A percentile compares a stretch with the other conserved stretches of the same genome.
These are phyloP conservation scores for Eupithecia tripunctaria DNA, from an alignment of 2,888 invertebrate genomes.

Conservation along the genomic window DNA sequence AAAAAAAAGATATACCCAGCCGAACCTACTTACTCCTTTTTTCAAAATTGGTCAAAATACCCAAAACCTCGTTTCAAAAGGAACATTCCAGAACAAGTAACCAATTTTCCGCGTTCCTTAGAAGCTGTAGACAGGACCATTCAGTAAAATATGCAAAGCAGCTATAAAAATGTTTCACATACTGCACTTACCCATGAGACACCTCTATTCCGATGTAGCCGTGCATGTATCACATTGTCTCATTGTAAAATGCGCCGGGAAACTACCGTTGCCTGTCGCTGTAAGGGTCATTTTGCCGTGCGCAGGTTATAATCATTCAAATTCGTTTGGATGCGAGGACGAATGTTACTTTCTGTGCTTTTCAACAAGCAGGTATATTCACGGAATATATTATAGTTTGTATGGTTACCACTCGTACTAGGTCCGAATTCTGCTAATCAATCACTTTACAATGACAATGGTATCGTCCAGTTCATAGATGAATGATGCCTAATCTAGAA, in stretches of 20 bases:
- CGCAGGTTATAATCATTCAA: conserved; percentile 7
- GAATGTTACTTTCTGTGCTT: neutral
- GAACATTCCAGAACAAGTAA: neutral
- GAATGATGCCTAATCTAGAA: too few species aligned
- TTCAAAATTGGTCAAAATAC: neutral
- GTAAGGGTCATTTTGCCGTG: conserved; percentile 32
- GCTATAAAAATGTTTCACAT: conserved; percentile 53
- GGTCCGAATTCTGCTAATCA: too few species aligned
- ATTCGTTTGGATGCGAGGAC: conserved; percentile 9
- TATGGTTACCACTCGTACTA: too few species aligned
- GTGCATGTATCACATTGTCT: conserved; percentile 42
- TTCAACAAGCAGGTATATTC: neutral
- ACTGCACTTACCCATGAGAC: conserved; percentile 52
- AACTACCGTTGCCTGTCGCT: conserved; percentile 18
- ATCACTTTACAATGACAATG: too few species aligned
- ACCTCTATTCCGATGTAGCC: conserved; percentile 51
- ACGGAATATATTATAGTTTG: too few species aligned
- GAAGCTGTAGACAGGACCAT: neutral
- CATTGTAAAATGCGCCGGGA: conserved; percentile 29
- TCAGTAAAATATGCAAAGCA: conserved; percentile 44
- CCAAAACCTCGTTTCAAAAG: neutral
- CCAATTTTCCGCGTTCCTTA: neutral
- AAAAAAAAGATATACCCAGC: too few species aligned
- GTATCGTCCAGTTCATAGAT: too few species aligned
- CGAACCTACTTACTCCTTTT: too few species aligned